A percentile compares a stretch with the other conserved stretches of the same genome.
These are phyloP conservation scores for Himalopsyche tibetana DNA, from an alignment of 2,888 invertebrate species.

Conservation along the genomic window DNA sequence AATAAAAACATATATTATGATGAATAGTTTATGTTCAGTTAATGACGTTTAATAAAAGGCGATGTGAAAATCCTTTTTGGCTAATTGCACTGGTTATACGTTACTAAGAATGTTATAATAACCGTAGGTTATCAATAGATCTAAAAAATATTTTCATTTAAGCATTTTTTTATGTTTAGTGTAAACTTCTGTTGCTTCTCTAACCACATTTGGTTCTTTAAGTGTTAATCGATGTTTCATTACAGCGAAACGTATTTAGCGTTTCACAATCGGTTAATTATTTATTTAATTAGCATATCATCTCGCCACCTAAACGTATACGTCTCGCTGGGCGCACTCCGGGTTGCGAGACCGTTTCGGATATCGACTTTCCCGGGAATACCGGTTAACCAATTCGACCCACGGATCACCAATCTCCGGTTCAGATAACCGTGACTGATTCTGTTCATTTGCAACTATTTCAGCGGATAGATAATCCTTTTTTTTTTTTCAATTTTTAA, in stretches of 20 bases:
- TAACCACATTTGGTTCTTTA: background rate
- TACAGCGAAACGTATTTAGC: background rate
- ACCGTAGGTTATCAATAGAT: no score
- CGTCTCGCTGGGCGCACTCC: background rate
- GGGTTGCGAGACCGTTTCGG: background rate
- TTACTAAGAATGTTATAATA: no score
- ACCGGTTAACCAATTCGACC: constrained; percentile 31
- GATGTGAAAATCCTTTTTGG: no score
- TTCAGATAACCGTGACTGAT: constrained; percentile 7
- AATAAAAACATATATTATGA: no score
- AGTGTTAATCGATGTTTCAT: background rate
- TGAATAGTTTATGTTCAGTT: no score
- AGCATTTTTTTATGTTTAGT: no score
- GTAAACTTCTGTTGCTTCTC: no score
- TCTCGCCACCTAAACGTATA: constrained; percentile 6
- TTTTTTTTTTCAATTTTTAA: background rate
- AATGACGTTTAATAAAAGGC: no score
- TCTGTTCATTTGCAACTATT: constrained; percentile 8
- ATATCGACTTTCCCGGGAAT: constrained; percentile 15
- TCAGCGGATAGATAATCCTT: background rate
- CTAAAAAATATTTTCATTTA: no score
- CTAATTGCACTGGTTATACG: no score
- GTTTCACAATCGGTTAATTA: constrained; percentile 22
- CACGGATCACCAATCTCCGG: constrained; percentile 19
- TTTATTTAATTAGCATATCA: constrained; percentile 42